phyloP scores from a whole-genome alignment of 2,888 invertebrate species.

The Dryadula phaetusa region DNA sequence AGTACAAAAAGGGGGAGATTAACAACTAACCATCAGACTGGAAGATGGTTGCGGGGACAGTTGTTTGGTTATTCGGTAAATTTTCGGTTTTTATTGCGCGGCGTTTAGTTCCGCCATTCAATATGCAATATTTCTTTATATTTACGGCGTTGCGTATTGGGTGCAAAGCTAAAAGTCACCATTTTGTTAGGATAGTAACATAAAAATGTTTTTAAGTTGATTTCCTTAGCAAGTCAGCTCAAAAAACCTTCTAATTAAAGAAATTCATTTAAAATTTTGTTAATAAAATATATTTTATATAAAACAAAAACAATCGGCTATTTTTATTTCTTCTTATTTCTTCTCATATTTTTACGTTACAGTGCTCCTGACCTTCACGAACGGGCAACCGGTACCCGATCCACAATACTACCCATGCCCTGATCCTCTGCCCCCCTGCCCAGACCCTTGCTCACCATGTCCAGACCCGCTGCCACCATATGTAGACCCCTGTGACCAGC shows the following conservation, averaged over 20 bases:
- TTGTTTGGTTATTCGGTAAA: conserved; percentile 71
- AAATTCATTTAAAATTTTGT: too few species aligned
- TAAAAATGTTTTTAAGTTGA: too few species aligned
- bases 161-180: too few species aligned
- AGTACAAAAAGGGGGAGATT: conserved; percentile 47
- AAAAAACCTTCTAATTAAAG: too few species aligned
- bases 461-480: conserved; percentile 8
- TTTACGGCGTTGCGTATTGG: too few species aligned
- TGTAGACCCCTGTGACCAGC: neutral
- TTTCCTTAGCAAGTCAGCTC: too few species aligned
- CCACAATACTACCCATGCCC: conserved; percentile 42
- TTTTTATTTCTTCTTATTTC: too few species aligned
- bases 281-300: too few species aligned
- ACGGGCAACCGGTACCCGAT: conserved; percentile 62
- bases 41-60: conserved; percentile 69
- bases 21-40: conserved; percentile 59
- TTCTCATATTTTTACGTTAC: too few species aligned
- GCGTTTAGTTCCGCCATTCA: neutral
- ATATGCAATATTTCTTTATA: too few species aligned
- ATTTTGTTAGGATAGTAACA: too few species aligned
- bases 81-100: neutral
- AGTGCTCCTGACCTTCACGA: conserved; percentile 66
- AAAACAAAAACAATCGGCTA: too few species aligned
- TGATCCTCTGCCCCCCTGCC: conserved; percentile 23
- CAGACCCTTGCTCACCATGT: conserved; percentile 23